Evolutionary conservation across 2,888 invertebrate species (phyloP), one percentile per base, ranked within the genome.

Genomic region (Pyrocoelia pectoralis): DNA sequence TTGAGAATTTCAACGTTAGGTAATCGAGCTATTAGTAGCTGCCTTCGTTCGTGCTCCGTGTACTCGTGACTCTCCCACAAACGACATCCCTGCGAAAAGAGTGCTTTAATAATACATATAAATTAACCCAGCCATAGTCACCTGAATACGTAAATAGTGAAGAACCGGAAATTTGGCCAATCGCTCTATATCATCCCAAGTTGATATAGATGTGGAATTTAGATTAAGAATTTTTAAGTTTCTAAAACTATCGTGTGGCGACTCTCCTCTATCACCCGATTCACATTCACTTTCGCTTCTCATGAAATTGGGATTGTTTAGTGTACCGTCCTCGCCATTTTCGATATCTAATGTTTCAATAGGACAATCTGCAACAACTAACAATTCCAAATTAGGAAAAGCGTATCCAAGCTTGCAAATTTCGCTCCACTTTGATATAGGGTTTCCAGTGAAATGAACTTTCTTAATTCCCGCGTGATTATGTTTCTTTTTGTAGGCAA

Each of bases 171-270:
- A 96, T 77, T 88, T 88, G 56, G 92, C 88, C 69, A 97, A 84
- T 72, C 91, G 87, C 76, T 97, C 96, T 63, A 97, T 90, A 76
- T 96, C 95, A 73, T 93, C 90, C 95, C 97, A 96, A 33, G 92
- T 90, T 50, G 89, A 86, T 50, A 97, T 82, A 52, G 90, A 87
- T 14, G 94, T 93, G 71, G 92, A 91, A 80, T 94, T 95, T 67
- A 97, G 84, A 81, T 95, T 95, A 60, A 94, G 84, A 76, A 93
- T 89, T 75, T 89, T 88, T 54, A 95, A 85, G 76, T 86, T 86
- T 58, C 88, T 86, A 74, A 89, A 89, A 71, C 86, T 84, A 72
- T 87, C 85, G 74, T 89, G 88, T 0, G 86, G 84, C 56, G 87
- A 85, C 68, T 87, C 87, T 72, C 73, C 83, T 84, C 50, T 72